These are phyloP conservation scores for Hyles vespertilio DNA, from an alignment of 1,140 invertebrate species.

Conservation along the genomic window DNA sequence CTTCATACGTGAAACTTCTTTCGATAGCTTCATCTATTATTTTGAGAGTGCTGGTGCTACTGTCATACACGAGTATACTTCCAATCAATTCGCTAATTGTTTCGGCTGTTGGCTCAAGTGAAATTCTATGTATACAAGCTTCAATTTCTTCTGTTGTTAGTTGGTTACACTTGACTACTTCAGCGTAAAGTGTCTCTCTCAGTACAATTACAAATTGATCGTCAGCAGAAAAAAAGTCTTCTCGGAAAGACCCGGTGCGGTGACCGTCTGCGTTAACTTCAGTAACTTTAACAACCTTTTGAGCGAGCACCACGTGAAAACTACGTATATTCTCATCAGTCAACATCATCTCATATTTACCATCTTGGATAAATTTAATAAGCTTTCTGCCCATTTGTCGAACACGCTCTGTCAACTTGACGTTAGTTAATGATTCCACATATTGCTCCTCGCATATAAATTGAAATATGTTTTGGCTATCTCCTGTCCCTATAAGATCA, in stretches of 20 bases:
- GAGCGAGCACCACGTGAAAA: conserved; percentile 12
- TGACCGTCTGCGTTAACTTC: conserved; percentile 5
- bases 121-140: background rate
- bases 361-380: conserved; percentile 2
- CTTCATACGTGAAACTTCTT: background rate
- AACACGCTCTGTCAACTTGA: conserved; percentile 2
- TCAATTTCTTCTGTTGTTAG: background rate
- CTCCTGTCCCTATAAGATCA: conserved; percentile 2
- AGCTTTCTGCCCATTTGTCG: background rate
- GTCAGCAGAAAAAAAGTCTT: conserved; percentile 10
- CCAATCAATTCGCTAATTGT: conserved; percentile 6
- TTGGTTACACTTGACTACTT: conserved; percentile 7
- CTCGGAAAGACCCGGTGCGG: conserved; percentile 2
- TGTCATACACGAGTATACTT: background rate
- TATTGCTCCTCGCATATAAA: conserved; percentile 2
- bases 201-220: conserved; percentile 6
- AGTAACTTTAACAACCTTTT: conserved; percentile 10
- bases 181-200: conserved; percentile 2
- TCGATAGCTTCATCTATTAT: background rate
- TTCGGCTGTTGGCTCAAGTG: background rate
- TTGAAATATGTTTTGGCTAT: conserved; percentile 1
- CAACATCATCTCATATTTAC: conserved; percentile 4
- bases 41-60: background rate
- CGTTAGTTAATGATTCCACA: conserved; percentile 8
- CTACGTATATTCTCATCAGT: conserved; percentile 8